Percentiles rank a stretch among this genome's conserved stretches.
Evolutionary conservation across 1,140 invertebrate genomes (phyloP).

Genomic region (Reticulitermes speratus): DNA sequence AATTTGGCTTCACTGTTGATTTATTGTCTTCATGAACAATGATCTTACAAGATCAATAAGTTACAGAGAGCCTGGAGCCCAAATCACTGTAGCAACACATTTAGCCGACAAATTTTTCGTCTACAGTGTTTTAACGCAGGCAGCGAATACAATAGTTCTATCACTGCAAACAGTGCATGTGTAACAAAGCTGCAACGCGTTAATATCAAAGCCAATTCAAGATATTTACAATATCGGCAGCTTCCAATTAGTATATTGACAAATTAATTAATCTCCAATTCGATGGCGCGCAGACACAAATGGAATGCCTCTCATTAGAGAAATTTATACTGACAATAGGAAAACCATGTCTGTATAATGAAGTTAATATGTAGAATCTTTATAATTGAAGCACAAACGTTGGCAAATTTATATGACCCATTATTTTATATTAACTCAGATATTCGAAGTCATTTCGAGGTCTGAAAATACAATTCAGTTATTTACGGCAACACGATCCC

Average conservation of each 20-base stretch:
- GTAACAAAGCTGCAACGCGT: not conserved
- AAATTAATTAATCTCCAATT: constrained; percentile 4
- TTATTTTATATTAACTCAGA: not conserved
- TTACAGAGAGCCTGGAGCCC: too few species aligned
- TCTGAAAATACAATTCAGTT: not conserved
- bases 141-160: too few species aligned
- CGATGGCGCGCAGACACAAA: not conserved
- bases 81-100: too few species aligned
- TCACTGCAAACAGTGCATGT: too few species aligned
- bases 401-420: constrained; percentile 2
- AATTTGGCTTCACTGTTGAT: too few species aligned
- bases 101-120: too few species aligned
- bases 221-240: constrained; percentile 3
- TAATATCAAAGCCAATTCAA: not conserved
- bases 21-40: too few species aligned
- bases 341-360: not conserved
- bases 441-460: not conserved
- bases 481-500: not conserved
- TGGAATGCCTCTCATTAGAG: not conserved
- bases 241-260: constrained; percentile 3
- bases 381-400: constrained; percentile 8
- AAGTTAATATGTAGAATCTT: constrained; percentile 4
- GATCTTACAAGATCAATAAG: too few species aligned
- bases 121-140: too few species aligned
- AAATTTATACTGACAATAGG: not conserved